phyloP scores from a whole-genome alignment of 2,113 vertebrate genomes.

The Polypterus senegalus region DNA sequence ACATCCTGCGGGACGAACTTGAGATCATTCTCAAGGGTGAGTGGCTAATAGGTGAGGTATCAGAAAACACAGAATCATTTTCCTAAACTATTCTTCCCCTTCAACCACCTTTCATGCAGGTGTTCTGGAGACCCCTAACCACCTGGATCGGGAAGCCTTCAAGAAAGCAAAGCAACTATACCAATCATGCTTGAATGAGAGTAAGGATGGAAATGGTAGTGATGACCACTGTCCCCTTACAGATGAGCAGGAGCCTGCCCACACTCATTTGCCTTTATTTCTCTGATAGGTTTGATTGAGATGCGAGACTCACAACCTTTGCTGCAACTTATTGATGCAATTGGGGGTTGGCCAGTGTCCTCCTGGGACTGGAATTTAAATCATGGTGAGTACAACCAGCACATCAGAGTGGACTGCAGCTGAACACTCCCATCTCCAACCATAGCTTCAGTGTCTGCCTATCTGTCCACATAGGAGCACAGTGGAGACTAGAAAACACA shows the following conservation, averaged over 20 bases:
- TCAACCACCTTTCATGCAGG: constrained; percentile 39
- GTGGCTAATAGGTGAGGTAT: background rate
- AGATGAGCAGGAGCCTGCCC: no score
- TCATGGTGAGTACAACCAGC: constrained; percentile 30
- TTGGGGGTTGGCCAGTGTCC: constrained; percentile 86
- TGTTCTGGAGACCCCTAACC: constrained; percentile 62
- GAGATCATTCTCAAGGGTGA: constrained; percentile 91
- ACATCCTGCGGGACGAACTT: constrained; percentile 80
- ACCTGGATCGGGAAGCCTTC: constrained; percentile 69
- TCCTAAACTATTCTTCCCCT: constrained; percentile 1
- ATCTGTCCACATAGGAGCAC: constrained; percentile 42
- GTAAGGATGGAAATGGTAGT: constrained; percentile 44
- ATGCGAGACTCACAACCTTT: constrained; percentile 75
- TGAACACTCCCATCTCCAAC: background rate
- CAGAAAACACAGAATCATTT: background rate
- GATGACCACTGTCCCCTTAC: no score
- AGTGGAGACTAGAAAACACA: constrained; percentile 75
- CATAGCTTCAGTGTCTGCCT: background rate
- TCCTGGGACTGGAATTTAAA: constrained; percentile 66
- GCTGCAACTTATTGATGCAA: constrained; percentile 53
- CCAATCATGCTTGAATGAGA: constrained; percentile 88
- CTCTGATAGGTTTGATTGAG: constrained; percentile 67
- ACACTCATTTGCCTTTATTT: no score
- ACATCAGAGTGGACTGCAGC: background rate
- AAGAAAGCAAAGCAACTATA: constrained; percentile 84